Evolutionary conservation across 1,140 invertebrate species (phyloP).

Genomic region (Drosophila hydei): DNA sequence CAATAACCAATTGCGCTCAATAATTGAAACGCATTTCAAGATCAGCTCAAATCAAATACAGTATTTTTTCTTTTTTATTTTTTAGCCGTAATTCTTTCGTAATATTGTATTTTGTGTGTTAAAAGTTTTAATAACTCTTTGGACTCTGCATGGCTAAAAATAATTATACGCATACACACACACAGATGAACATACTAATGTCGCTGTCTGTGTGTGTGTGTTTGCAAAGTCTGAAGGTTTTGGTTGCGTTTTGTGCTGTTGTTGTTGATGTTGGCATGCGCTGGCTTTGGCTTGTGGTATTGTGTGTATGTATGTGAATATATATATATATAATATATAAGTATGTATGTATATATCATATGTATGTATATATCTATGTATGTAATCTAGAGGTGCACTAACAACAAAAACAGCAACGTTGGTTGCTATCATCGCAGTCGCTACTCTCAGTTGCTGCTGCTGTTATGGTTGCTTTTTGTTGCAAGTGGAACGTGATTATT

Average conservation of each 20-base stretch:
- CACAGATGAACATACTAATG: slow-evolving; percentile 22
- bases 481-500: slow-evolving; percentile 76
- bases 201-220: slow-evolving; percentile 26
- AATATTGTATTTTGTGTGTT: slow-evolving; percentile 1
- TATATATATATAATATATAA: slow-evolving; percentile 14
- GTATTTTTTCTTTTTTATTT: not conserved
- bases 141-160: slow-evolving; percentile 41
- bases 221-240: slow-evolving; percentile 66
- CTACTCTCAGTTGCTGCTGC: slow-evolving; percentile 39
- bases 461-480: slow-evolving; percentile 59
- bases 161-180: slow-evolving; percentile 17
- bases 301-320: slow-evolving; percentile 14
- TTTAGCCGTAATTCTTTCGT: not conserved
- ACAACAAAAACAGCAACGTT: slow-evolving; percentile 38
- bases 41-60: slow-evolving; percentile 6
- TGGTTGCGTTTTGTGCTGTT: slow-evolving; percentile 50
- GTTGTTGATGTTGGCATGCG: slow-evolving; percentile 51
- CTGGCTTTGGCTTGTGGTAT: slow-evolving; percentile 22
- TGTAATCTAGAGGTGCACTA: slow-evolving; percentile 34
- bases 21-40: slow-evolving; percentile 13
- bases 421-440: slow-evolving; percentile 56
- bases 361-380: slow-evolving; percentile 13
- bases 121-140: slow-evolving; percentile 38
- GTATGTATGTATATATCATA: slow-evolving; percentile 11
- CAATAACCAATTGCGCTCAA: slow-evolving; percentile 12